Evolutionary conservation across 2,797 vertebrate species (phyloP).

Genomic region (Megalops cyprinoides): DNA sequence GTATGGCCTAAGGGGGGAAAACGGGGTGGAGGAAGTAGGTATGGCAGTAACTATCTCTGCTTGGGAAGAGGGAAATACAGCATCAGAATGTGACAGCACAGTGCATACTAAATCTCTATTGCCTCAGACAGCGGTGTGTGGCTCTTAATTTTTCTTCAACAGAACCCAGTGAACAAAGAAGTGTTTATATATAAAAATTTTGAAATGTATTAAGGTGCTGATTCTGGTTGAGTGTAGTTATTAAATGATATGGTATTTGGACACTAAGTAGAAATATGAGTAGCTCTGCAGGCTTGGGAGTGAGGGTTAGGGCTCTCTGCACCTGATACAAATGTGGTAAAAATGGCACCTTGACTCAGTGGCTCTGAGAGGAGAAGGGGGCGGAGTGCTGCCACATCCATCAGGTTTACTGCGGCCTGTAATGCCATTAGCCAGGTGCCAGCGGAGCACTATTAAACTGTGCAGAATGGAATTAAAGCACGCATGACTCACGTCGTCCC

Average conservation of each 20-base stretch:
- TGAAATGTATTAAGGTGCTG: no score
- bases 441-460: background rate
- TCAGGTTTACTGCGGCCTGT: constrained; percentile 9
- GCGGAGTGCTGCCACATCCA: background rate
- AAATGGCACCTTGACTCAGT: background rate
- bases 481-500: background rate
- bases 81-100: no score
- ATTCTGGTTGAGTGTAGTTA: no score
- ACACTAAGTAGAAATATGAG: background rate
- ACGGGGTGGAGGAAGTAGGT: no score
- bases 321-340: constrained; percentile 9
- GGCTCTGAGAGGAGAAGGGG: background rate
- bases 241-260: background rate
- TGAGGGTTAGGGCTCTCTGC: background rate
- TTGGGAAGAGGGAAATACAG: no score
- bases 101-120: no score
- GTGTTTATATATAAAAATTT: no score
- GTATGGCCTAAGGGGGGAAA: no score
- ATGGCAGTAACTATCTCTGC: no score
- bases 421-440: constrained; percentile 7
- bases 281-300: background rate
- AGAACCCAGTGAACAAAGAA: no score
- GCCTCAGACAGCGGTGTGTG: no score
- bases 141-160: no score
- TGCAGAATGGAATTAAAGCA: constrained; percentile 7